These are phyloP conservation scores for Drosophila dunni DNA, from an alignment of 1,140 invertebrate species.

Conservation along the genomic window DNA sequence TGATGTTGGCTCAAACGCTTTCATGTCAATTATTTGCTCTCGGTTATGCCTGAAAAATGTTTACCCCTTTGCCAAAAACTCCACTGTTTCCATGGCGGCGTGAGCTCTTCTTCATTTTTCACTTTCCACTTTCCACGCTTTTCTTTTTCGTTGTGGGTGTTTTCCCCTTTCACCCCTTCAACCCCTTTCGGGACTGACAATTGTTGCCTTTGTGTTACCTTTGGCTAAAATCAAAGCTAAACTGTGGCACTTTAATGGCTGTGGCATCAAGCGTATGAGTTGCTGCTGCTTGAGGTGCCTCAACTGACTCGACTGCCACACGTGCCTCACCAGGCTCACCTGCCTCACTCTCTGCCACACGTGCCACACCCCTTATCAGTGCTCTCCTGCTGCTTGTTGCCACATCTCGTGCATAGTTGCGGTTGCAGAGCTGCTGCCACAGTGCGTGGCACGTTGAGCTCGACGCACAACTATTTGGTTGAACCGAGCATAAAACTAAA, in stretches of 20 bases:
- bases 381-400: slow-evolving; percentile 5
- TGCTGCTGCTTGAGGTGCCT: slow-evolving; percentile 12
- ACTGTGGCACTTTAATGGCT: slow-evolving; percentile 68
- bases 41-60: slow-evolving; percentile 71
- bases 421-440: slow-evolving; percentile 65
- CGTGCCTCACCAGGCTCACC: background rate
- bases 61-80: slow-evolving; percentile 33
- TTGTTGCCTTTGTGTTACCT: slow-evolving; percentile 48
- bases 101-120: slow-evolving; percentile 18
- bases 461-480: slow-evolving; percentile 63
- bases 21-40: slow-evolving; percentile 77
- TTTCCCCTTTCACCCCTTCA: background rate
- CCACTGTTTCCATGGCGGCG: slow-evolving; percentile 70
- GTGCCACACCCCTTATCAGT: background rate
- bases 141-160: slow-evolving; percentile 13
- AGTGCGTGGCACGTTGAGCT: slow-evolving; percentile 48
- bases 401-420: slow-evolving; percentile 66
- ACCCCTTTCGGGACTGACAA: slow-evolving; percentile 33
- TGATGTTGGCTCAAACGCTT: slow-evolving; percentile 44
- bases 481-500: slow-evolving; percentile 74
- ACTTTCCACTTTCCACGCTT: slow-evolving; percentile 11
- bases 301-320: background rate
- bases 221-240: slow-evolving; percentile 69
- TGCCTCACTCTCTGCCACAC: background rate
- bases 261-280: slow-evolving; percentile 16